These are phyloP conservation scores for Syngnathus scovelli DNA, from an alignment of 2,113 vertebrate genomes.

Conservation along the genomic window DNA sequence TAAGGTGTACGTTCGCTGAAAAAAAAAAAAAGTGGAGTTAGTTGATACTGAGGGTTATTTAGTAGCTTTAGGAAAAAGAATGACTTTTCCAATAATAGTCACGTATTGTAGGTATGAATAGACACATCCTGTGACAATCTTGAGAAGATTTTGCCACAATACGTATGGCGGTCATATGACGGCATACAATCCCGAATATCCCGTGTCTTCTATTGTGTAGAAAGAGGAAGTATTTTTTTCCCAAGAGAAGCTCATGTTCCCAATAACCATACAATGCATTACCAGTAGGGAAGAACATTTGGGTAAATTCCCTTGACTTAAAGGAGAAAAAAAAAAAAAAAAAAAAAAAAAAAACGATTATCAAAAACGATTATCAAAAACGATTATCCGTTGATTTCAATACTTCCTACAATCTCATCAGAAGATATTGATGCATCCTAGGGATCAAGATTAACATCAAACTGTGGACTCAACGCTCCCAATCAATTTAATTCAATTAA, in stretches of 20 bases:
- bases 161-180: neutral
- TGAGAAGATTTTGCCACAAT: neutral
- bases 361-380: neutral
- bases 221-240: neutral
- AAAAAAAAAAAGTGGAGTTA: slow-evolving; percentile 2
- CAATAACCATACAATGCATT: neutral
- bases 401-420: too few relatives aligned
- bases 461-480: too few relatives aligned
- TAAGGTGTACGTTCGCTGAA: slow-evolving; percentile 86
- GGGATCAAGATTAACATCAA: too few relatives aligned
- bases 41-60: neutral
- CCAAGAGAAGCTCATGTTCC: neutral
- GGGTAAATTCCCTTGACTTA: neutral
- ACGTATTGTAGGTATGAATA: neutral
- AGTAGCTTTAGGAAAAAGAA: neutral
- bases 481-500: too few relatives aligned
- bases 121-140: neutral
- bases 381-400: too few relatives aligned
- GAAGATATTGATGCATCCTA: too few relatives aligned
- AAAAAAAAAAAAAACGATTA: too few relatives aligned
- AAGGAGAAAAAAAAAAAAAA: neutral
- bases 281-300: neutral
- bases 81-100: neutral
- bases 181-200: neutral
- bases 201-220: neutral